A percentile compares a stretch with the other conserved stretches of the same genome.
These are phyloP conservation scores for Ormyrus rosae DNA, from an alignment of 2,888 invertebrate species.

Conservation along the genomic window DNA sequence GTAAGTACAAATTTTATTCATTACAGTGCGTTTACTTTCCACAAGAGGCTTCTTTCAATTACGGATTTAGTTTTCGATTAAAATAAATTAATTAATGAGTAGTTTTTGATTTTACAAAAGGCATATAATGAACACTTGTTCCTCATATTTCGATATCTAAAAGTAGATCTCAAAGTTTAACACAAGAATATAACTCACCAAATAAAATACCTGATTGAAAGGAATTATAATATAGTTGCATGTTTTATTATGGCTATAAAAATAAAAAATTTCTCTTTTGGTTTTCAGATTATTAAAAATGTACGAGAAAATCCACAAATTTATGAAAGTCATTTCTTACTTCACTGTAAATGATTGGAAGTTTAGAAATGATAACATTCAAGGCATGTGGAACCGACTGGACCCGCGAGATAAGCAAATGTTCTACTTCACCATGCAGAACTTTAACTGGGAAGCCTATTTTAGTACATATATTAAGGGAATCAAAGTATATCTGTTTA, in stretches of 20 bases:
- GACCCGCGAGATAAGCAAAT: constrained; percentile 77
- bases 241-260: too few relatives aligned
- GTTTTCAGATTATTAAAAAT: constrained; percentile 84
- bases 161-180: too few relatives aligned
- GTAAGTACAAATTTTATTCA: constrained; percentile 73
- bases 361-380: constrained; percentile 82
- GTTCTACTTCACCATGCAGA: constrained; percentile 85
- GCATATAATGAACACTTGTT: too few relatives aligned
- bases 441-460: constrained; percentile 85
- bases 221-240: too few relatives aligned
- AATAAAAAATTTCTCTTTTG: neutral
- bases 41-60: too few relatives aligned
- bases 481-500: constrained; percentile 85
- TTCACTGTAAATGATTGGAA: constrained; percentile 86
- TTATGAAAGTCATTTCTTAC: constrained; percentile 83
- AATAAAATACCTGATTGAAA: too few relatives aligned
- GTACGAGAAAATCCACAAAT: constrained; percentile 88
- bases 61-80: too few relatives aligned
- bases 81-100: too few relatives aligned
- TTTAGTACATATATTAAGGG: constrained; percentile 85
- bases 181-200: too few relatives aligned
- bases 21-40: too few relatives aligned
- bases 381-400: constrained; percentile 79
- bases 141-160: too few relatives aligned
- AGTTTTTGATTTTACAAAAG: too few relatives aligned